A percentile compares a stretch with the other conserved stretches of the same genome.
Conservation (phyloP, 2,888 invertebrate genomes). For the Stenolophus ochropezus region DNA sequence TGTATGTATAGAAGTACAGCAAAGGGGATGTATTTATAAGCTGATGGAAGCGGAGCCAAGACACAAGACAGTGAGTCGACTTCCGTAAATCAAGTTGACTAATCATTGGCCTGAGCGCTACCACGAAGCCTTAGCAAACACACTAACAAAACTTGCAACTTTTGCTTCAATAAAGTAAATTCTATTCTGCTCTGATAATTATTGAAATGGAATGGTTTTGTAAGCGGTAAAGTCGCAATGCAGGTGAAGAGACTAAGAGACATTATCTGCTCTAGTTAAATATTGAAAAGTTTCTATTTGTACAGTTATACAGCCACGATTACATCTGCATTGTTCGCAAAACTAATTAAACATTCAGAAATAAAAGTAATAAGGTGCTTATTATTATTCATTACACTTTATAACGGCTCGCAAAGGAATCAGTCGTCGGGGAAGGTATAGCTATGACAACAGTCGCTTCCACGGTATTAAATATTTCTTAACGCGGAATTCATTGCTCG, state of each 20-base stretch:
- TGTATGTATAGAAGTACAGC: neutral
- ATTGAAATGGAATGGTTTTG: neutral
- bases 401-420: slow-evolving; percentile 38
- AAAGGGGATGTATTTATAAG: neutral
- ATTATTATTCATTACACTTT: slow-evolving; percentile 41
- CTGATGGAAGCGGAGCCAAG: neutral
- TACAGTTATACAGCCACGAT: neutral
- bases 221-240: neutral
- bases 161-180: slow-evolving; percentile 23
- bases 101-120: slow-evolving; percentile 2
- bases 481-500: slow-evolving; percentile 41
- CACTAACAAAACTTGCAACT: slow-evolving; percentile 10
- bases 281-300: slow-evolving; percentile 41
- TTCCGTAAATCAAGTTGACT: slow-evolving; percentile 27
- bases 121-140: slow-evolving; percentile 17
- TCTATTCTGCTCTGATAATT: slow-evolving; percentile 35
- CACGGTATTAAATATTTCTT: slow-evolving; percentile 49
- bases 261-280: slow-evolving; percentile 15
- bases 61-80: neutral
- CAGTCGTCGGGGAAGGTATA: neutral
- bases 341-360: slow-evolving; percentile 49
- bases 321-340: slow-evolving; percentile 25
- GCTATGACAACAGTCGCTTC: slow-evolving; percentile 22
- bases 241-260: slow-evolving; percentile 3
- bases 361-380: slow-evolving; percentile 42